phyloP scores from a whole-genome alignment of 2,113 vertebrate genomes.

The Megaptera novaeangliae region DNA sequence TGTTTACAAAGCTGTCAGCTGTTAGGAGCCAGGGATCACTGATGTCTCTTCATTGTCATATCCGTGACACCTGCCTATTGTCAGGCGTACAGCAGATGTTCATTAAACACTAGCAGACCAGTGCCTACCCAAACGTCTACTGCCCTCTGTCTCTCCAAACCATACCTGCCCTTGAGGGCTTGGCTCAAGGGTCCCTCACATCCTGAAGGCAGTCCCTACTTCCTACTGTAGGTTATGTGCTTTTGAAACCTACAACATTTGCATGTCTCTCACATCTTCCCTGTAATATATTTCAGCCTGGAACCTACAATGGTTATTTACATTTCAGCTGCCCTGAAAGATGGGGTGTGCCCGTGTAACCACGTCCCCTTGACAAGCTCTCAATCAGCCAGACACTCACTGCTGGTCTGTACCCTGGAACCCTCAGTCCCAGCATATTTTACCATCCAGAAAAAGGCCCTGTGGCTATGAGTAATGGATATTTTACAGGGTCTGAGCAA shows the following conservation, averaged over 20 bases:
- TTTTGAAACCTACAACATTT: not conserved
- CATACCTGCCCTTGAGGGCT: accelerated
- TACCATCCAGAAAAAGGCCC: not conserved
- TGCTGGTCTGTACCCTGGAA: not conserved
- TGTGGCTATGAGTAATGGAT: not conserved
- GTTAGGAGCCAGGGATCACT: not conserved
- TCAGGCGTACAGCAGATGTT: not conserved
- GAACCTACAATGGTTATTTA: not conserved
- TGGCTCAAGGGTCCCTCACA: accelerated
- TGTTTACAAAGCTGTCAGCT: not conserved
- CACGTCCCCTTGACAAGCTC: not conserved
- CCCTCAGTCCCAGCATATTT: not conserved
- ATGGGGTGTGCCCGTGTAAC: accelerated
- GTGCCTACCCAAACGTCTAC: accelerated
- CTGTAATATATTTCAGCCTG: not conserved
- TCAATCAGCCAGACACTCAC: not conserved
- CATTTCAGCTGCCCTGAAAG: not conserved
- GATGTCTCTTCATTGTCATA: not conserved
- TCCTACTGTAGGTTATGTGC: not conserved
- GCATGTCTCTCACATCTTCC: not conserved
- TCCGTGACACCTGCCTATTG: not conserved
- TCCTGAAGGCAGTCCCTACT: not conserved
- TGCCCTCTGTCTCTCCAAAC: not conserved
- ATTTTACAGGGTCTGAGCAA: not conserved
- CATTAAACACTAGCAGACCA: not conserved